Evolutionary conservation across 2,888 invertebrate genomes (phyloP), one percentile per base, ranked within the genome.

Genomic region (Chloroclysta siterata): DNA sequence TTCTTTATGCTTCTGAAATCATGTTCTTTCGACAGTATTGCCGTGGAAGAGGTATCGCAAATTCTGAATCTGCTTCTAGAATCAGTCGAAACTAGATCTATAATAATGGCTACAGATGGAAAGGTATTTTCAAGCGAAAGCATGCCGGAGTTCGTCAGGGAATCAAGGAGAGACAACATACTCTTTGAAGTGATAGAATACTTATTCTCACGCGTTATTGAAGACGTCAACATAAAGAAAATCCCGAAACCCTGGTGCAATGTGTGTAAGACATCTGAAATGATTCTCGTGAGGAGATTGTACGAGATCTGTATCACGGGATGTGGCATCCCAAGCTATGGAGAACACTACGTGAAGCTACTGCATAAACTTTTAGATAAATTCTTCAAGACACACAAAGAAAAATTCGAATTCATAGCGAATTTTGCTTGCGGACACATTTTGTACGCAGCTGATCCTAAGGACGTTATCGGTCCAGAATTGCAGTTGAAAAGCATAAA

Each of bases 151-250:
- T 83, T 85, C 60, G 79, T 91, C 36, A 82, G 78, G 66, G 69
- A 78, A 13, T 87, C 93, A 2, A 87, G 80, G 47, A 81, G 84
- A 42, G 86, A 94, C 51, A 87, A 87, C 68, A 93, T 95, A 68
- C 87, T 95, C 0, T 87, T 95, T 70, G 92, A 94, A 79, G 86
- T 94, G 0, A 93, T 94, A 74, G 88, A 94, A 44, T 90, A 94
- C 68, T 93, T 94, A 63, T 82, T 95, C 53, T 75, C 82, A 1
- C 90, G 86, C 54, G 82, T 95, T 0, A 90, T 94, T 54, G 79
- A 83, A 41, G 90, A 93, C 66, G 91, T 94, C 55, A 79, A 89
- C 66, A 83, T 93, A 15, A 77, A 80, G 0, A 68, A 80, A 22
- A 81, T 93, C 11, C 68, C 85, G 29, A 88, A 89, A 70, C 85